Base-by-base conservation (phyloP, 35 echinoderm and acorn worm genomes). In the Holothuria glaberrima region DNA sequence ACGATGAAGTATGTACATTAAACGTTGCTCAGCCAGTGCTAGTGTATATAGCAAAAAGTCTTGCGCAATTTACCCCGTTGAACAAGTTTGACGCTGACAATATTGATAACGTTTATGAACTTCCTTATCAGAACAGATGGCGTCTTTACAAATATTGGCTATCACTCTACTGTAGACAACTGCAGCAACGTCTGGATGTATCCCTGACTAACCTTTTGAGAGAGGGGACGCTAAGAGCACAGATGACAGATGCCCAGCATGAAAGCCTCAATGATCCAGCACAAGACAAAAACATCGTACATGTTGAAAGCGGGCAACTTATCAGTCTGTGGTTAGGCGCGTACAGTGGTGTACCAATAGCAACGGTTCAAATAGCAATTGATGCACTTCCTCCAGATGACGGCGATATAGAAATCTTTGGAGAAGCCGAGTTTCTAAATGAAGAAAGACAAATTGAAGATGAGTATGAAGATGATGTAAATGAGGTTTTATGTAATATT, bases 81-180 rank as follows among this genome's bases (percentile, higher is more conserved):
- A 73, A 35, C 29, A 73, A 21, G 41, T 73, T 34, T 73, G 69
- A 73, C 32, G 69, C 69, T 12, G 30, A 73, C 17, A 10, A 33
- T 6, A 20, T 73, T 35, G 41, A 35, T 34, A 73, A 17, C 12
- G 69, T 73, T 31, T 29, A 35, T 32, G 30, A 73, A 73, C 69
- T 73, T 9, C 69, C 69, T 31, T 10, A 34, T 73, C 12, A 38
- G 17, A 36, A 91, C 29, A 44, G 77, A 69, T 91, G 89, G 89
- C 59, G 79, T 2, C 19, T 91, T 4, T 91, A 91, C 56, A 81
- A 74, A 57, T 91, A 91, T 33, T 91, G 89, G 89, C 30, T 83
- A 25, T 60, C 58, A 7, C 26, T 82, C 5, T 91, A 83, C 44
- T 67, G 58, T 41, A 12, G 1, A 30, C 2, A 83, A 36, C 14